A percentile compares a stretch with the other conserved stretches of the same genome.
Conservation (phyloP, 2,797 vertebrate genomes). For the Tadarida brasiliensis region DNA sequence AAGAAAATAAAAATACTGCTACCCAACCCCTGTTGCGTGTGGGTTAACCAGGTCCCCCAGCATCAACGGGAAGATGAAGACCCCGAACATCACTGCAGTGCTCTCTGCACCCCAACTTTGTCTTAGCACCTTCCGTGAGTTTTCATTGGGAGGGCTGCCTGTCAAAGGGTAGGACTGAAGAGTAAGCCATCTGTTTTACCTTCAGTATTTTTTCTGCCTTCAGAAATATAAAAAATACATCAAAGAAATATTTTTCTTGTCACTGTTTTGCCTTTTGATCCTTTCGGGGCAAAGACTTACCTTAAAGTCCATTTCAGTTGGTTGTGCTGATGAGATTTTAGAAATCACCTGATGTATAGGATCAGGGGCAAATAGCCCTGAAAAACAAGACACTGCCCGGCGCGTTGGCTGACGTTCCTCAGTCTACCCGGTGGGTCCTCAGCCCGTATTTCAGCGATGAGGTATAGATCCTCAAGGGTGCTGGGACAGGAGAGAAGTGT, state of each 20-base stretch:
- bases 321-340: constrained; percentile 33
- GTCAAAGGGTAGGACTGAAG: constrained; percentile 72
- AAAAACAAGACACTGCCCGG: constrained; percentile 71
- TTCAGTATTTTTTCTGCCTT: constrained; percentile 63
- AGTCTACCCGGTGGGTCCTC: constrained; percentile 85
- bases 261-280: constrained; percentile 78
- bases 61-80: constrained; percentile 44
- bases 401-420: constrained; percentile 77
- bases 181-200: constrained; percentile 70
- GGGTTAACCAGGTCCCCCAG: constrained; percentile 64
- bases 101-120: constrained; percentile 52
- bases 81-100: neutral
- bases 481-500: neutral
- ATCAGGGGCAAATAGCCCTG: neutral
- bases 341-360: neutral
- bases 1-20: neutral
- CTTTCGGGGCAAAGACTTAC: constrained; percentile 73
- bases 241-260: constrained; percentile 63
- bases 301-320: constrained; percentile 74
- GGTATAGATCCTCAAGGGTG: neutral
- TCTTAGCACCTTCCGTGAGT: constrained; percentile 66
- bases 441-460: constrained; percentile 73
- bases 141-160: constrained; percentile 74
- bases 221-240: constrained; percentile 82
- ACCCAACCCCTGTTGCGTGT: constrained; percentile 46